Evolutionary conservation across 2,888 invertebrate genomes (phyloP).

Genomic region (Sabatieria punctata): DNA sequence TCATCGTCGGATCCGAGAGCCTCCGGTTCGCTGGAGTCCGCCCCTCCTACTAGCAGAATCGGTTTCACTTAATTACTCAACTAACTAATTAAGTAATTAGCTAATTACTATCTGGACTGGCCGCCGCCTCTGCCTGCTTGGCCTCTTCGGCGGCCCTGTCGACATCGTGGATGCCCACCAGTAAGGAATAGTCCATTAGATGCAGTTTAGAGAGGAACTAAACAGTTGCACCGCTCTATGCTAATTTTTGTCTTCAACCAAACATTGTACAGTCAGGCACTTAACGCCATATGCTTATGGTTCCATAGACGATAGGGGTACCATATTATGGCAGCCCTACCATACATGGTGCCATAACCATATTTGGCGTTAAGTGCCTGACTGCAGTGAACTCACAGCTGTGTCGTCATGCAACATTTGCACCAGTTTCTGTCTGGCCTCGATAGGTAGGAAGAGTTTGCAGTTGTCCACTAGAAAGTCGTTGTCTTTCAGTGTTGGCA

Average conservation of each 20-base stretch:
- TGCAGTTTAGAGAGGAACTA: slow-evolving; percentile 83
- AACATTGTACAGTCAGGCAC: too few species aligned
- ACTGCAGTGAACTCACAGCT: slow-evolving; percentile 48
- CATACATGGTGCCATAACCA: too few species aligned
- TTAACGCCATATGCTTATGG: too few species aligned
- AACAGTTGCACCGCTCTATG: too few species aligned
- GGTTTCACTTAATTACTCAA: too few species aligned
- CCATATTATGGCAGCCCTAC: too few species aligned
- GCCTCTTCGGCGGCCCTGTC: slow-evolving; percentile 45
- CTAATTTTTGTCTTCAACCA: too few species aligned
- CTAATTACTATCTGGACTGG: too few species aligned
- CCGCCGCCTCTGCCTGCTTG: slow-evolving; percentile 32
- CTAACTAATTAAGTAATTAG: too few species aligned
- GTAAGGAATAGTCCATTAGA: slow-evolving; percentile 93
- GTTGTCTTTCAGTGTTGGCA: slow-evolving; percentile 93
- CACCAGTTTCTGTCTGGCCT: slow-evolving; percentile 73
- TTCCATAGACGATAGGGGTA: too few species aligned
- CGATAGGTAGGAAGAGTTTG: slow-evolving; percentile 74
- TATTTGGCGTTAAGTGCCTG: too few species aligned
- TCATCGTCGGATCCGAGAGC: slow-evolving; percentile 15
- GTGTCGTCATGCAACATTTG: slow-evolving; percentile 83
- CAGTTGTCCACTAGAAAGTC: slow-evolving; percentile 94
- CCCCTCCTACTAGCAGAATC: slow-evolving; percentile 1
- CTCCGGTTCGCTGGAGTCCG: slow-evolving; percentile 12
- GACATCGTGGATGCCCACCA: slow-evolving; percentile 88